Percentiles rank a stretch among this genome's conserved stretches.
These are phyloP conservation scores for Gobius niger DNA, from an alignment of 2,113 vertebrate species.

Conservation along the genomic window DNA sequence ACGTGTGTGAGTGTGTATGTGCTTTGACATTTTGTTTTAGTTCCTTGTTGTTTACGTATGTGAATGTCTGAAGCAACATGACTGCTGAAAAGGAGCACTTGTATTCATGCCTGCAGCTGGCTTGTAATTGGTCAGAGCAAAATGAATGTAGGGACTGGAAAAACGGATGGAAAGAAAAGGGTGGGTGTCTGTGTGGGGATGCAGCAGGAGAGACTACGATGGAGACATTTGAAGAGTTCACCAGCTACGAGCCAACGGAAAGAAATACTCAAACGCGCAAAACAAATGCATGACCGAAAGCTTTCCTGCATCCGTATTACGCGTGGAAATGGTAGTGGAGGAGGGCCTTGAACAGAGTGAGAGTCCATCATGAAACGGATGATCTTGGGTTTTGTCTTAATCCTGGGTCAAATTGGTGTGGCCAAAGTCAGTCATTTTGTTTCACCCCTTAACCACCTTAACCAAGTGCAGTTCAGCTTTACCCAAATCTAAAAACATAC, in stretches of 20 bases:
- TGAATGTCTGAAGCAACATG: constrained; percentile 43
- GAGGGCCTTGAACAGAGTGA: not conserved
- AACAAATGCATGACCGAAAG: not conserved
- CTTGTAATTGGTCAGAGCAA: constrained; percentile 38
- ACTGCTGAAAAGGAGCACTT: constrained; percentile 42
- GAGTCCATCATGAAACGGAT: not conserved
- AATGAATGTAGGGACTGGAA: constrained; percentile 11
- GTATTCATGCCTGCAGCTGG: constrained; percentile 42
- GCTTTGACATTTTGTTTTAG: too few relatives aligned
- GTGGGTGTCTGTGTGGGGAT: constrained; percentile 15
- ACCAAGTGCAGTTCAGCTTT: too few relatives aligned
- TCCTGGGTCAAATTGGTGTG: too few relatives aligned
- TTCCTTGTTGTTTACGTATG: too few relatives aligned
- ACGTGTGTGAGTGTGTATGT: too few relatives aligned
- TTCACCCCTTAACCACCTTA: too few relatives aligned
- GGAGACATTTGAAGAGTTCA: constrained; percentile 35
- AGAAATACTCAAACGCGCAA: constrained; percentile 16
- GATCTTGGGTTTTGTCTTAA: too few relatives aligned
- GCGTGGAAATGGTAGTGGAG: not conserved
- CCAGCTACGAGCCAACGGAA: constrained; percentile 4
- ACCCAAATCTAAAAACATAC: too few relatives aligned
- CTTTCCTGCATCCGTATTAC: not conserved
- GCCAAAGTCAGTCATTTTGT: too few relatives aligned
- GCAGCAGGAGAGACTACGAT: not conserved
- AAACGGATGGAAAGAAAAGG: constrained; percentile 14